Conservation (phyloP, 2,888 invertebrate genomes). For the Thecocarcelia acutangulata region DNA sequence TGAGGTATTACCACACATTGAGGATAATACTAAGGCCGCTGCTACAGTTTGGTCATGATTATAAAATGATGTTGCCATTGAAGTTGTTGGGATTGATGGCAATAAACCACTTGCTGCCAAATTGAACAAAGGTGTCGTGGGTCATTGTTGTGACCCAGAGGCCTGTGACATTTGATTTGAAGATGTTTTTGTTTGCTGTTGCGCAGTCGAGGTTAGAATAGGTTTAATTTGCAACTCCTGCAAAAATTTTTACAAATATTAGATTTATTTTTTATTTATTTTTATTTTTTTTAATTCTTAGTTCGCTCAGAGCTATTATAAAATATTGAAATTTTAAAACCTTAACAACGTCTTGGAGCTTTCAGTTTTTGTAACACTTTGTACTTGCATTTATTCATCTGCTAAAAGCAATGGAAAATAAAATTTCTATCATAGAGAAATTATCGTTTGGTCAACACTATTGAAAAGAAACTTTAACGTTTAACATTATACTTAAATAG, state of each 20-base stretch:
- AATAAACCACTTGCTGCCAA: constrained; percentile 48
- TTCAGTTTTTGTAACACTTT: too few relatives aligned
- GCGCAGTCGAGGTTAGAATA: constrained; percentile 59
- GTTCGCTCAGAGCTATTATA: too few relatives aligned
- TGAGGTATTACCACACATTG: constrained; percentile 74
- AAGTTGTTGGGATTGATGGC: constrained; percentile 47
- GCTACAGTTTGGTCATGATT: constrained; percentile 78
- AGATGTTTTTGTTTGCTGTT: constrained; percentile 54
- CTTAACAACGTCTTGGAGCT: too few relatives aligned
- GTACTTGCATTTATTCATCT: too few relatives aligned
- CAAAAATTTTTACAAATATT: constrained; percentile 38
- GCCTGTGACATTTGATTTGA: constrained; percentile 40
- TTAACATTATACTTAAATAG: too few relatives aligned
- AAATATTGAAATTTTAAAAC: too few relatives aligned
- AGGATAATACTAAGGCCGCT: constrained; percentile 77
- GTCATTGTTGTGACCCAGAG: constrained; percentile 75
- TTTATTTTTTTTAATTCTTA: background rate
- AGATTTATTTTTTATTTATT: background rate
- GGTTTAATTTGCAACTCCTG: constrained; percentile 68
- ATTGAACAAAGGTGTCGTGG: constrained; percentile 68
- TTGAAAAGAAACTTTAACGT: too few relatives aligned
- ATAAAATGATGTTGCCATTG: constrained; percentile 73
- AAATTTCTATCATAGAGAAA: too few relatives aligned
- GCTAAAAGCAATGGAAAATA: too few relatives aligned
- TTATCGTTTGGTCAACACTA: too few relatives aligned